These are phyloP conservation scores for Urocyon cinereoargenteus DNA, from an alignment of 2,797 vertebrate genomes.

Conservation along the genomic window DNA sequence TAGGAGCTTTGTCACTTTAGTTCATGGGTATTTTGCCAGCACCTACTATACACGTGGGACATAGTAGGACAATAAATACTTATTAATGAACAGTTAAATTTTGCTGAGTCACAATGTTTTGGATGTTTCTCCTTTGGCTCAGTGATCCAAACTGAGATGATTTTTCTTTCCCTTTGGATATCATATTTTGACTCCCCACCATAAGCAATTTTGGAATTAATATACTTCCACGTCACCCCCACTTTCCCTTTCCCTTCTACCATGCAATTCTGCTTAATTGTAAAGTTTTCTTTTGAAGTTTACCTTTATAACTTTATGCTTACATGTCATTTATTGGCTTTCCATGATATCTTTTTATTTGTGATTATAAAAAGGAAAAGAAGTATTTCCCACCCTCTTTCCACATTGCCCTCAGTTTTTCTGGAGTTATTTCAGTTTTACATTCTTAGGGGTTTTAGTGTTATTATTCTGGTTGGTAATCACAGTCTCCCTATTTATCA, in stretches of 20 bases:
- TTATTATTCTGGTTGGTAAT: neutral
- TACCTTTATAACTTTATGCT: neutral
- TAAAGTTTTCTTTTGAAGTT: neutral
- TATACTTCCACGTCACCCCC: neutral
- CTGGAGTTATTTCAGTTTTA: neutral
- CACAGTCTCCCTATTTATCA: neutral
- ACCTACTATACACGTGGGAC: neutral
- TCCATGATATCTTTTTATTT: neutral
- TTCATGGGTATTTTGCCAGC: neutral
- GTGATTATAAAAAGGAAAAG: neutral
- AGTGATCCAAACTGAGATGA: neutral
- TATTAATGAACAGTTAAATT: neutral
- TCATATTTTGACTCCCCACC: neutral
- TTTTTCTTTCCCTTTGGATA: neutral
- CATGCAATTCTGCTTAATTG: neutral
- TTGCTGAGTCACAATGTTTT: neutral
- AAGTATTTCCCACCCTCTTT: neutral
- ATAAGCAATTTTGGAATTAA: neutral
- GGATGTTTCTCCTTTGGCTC: neutral
- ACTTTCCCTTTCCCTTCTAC: neutral
- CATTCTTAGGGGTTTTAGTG: neutral
- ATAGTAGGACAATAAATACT: neutral
- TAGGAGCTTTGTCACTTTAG: neutral
- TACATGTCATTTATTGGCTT: neutral
- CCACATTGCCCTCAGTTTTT: neutral